Conservation (phyloP, 2,113 vertebrate species). For the Baryphthengus martii region DNA sequence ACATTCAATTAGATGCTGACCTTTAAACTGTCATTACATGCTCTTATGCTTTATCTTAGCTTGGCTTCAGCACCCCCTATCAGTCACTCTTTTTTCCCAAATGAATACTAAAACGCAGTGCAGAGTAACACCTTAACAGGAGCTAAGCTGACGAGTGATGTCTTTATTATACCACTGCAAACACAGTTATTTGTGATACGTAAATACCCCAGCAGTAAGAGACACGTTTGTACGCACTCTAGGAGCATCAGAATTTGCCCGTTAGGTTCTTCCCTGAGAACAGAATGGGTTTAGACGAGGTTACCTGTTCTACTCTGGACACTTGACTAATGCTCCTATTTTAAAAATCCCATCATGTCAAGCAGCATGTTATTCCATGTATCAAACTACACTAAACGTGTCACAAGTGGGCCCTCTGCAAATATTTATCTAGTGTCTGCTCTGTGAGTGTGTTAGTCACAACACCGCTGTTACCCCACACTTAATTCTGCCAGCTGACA, state of each 20-base stretch:
- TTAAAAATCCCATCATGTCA: background rate
- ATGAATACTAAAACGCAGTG: background rate
- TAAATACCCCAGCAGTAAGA: background rate
- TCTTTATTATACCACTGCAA: background rate
- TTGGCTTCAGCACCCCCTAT: background rate
- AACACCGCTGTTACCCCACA: background rate
- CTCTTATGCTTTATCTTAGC: background rate
- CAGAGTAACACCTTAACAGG: background rate
- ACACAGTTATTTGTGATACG: background rate
- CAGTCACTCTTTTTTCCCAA: background rate
- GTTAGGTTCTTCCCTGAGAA: background rate
- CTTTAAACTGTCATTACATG: background rate
- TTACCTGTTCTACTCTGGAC: background rate
- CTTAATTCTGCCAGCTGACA: background rate
- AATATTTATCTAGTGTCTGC: background rate
- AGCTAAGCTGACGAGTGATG: background rate
- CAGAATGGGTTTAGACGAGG: background rate
- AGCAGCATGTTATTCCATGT: background rate
- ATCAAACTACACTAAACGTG: background rate
- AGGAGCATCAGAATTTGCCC: background rate
- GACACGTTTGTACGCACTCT: background rate
- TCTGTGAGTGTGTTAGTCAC: background rate
- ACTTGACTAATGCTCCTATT: background rate
- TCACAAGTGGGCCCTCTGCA: background rate
- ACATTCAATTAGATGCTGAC: background rate